These are phyloP conservation scores for Pandemis cinnamomeana DNA, from an alignment of 2,888 invertebrate species.

Conservation along the genomic window DNA sequence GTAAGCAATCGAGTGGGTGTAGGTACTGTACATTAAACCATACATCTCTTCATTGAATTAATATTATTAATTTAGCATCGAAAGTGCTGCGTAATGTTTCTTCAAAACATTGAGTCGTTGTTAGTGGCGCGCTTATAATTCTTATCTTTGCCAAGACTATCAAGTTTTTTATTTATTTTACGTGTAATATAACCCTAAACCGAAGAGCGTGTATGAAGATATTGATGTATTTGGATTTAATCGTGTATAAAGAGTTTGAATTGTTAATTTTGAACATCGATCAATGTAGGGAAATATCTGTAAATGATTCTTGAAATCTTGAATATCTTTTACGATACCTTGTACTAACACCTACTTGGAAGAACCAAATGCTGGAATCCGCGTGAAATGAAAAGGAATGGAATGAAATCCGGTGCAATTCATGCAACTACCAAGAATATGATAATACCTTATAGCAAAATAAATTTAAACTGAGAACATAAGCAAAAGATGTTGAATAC, in stretches of 20 bases:
- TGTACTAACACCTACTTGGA: not conserved
- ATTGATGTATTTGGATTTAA: too few species aligned
- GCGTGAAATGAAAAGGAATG: not conserved
- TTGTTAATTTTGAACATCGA: too few species aligned
- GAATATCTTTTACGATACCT: too few species aligned
- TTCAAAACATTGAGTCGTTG: not conserved
- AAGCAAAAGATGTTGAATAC: not conserved
- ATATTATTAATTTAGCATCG: not conserved
- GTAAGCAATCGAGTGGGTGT: not conserved
- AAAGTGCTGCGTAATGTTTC: not conserved
- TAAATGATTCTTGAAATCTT: too few species aligned
- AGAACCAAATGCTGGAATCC: not conserved
- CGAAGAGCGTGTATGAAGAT: too few species aligned
- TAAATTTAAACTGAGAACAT: not conserved
- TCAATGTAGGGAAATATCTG: too few species aligned
- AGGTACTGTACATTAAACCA: not conserved
- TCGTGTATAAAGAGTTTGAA: too few species aligned
- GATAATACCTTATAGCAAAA: not conserved
- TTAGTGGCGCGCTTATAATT: not conserved
- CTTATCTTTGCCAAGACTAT: not conserved
- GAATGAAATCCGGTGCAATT: not conserved
- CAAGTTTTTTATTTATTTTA: not conserved
- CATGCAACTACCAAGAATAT: not conserved
- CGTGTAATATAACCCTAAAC: too few species aligned
- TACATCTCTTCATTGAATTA: not conserved